Evolutionary conservation across 2,888 invertebrate genomes (phyloP).

Genomic region (Anorthoa munda): DNA sequence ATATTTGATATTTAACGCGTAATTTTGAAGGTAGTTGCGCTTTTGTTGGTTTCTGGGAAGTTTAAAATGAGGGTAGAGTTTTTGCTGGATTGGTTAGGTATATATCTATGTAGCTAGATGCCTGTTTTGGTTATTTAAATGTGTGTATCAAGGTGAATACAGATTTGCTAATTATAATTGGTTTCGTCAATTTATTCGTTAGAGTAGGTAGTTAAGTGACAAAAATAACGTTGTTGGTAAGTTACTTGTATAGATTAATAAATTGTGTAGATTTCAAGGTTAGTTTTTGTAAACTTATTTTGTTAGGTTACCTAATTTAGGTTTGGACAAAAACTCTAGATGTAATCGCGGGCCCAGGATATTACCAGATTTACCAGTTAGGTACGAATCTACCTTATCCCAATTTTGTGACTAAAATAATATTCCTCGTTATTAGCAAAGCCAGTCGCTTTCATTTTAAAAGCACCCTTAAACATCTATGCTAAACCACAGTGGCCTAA

Average conservation of each 20-base stretch:
- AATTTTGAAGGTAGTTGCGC: slow-evolving; percentile 4
- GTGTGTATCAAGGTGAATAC: neutral
- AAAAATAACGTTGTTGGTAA: neutral
- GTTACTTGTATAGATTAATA: no score
- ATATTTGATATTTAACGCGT: slow-evolving; percentile 56
- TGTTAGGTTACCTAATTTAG: no score
- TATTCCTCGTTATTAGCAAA: neutral
- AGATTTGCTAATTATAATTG: no score
- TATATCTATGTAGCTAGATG: neutral
- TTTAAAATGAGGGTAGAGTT: slow-evolving; percentile 18
- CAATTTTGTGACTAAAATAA: neutral
- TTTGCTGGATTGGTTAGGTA: neutral
- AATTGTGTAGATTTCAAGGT: no score
- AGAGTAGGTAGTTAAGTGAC: neutral
- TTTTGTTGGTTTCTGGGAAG: neutral
- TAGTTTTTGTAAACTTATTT: no score
- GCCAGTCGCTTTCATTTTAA: neutral
- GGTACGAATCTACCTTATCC: no score
- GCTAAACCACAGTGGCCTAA: slow-evolving; percentile 45
- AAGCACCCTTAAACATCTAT: neutral
- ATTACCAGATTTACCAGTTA: no score
- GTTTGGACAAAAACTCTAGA: no score
- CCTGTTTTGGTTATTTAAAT: neutral
- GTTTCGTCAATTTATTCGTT: neutral
- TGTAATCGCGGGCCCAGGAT: no score